Percentiles rank a stretch among this genome's conserved stretches.
Evolutionary conservation across 2,888 invertebrate genomes (phyloP).

Genomic region (Luperina testacea): DNA sequence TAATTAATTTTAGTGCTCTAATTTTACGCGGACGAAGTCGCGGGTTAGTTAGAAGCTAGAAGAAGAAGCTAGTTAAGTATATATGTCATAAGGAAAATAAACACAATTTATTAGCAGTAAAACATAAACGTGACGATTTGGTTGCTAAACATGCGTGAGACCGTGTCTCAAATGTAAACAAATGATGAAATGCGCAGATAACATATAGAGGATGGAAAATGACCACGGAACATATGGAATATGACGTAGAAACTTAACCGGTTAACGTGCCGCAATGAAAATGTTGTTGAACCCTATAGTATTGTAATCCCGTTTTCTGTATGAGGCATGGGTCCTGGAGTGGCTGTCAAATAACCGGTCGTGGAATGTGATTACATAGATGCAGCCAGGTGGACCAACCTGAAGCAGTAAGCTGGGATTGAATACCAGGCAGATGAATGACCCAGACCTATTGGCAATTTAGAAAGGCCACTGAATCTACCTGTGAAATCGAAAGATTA

Average conservation of each 20-base stretch:
- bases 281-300: conserved; percentile 30
- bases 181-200: background rate
- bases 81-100: conserved; percentile 8
- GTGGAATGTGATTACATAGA: background rate
- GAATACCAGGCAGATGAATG: background rate
- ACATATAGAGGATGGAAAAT: background rate
- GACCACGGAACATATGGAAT: background rate
- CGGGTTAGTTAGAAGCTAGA: no score
- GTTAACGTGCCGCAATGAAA: conserved; percentile 27
- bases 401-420: background rate
- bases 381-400: background rate
- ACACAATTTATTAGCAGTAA: background rate
- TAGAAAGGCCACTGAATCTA: no score
- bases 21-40: no score
- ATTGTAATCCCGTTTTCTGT: conserved; percentile 29
- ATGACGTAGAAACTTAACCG: conserved; percentile 26
- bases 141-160: background rate
- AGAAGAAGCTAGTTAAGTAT: background rate
- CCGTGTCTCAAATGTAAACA: background rate
- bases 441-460: background rate
- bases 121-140: background rate
- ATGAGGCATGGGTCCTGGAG: background rate
- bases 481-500: background rate
- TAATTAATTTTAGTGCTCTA: no score
- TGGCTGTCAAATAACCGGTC: conserved; percentile 31